Conservation (phyloP, 2,888 invertebrate species). For the Dendrolimus pini region DNA sequence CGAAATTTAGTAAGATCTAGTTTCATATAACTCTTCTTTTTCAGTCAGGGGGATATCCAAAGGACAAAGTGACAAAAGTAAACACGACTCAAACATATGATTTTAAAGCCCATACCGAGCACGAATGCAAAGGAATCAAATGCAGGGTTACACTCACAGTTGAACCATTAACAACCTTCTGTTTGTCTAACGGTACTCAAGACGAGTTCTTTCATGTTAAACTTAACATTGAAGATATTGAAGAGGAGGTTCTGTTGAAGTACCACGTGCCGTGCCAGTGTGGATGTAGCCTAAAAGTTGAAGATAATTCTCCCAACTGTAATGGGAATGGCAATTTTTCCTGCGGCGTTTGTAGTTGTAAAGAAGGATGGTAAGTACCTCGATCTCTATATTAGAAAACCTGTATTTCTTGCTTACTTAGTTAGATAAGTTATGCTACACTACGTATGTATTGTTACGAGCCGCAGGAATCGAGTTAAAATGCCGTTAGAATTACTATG, state of each 20-base stretch:
- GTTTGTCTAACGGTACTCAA: conserved; percentile 23
- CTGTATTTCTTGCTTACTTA: too few relatives aligned
- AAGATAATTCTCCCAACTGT: conserved; percentile 55
- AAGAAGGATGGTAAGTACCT: conserved; percentile 45
- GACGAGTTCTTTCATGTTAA: conserved; percentile 32
- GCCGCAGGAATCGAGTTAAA: too few relatives aligned
- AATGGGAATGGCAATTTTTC: conserved; percentile 65
- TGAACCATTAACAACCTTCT: conserved; percentile 30
- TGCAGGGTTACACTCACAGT: conserved; percentile 28
- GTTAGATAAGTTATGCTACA: too few relatives aligned
- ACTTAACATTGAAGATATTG: conserved; percentile 27
- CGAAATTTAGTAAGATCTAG: too few relatives aligned
- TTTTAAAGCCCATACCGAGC: conserved; percentile 12
- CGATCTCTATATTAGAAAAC: too few relatives aligned
- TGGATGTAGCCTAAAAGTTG: conserved; percentile 34
- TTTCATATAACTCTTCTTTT: neutral
- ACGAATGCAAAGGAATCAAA: conserved; percentile 16
- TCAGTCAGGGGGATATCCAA: neutral
- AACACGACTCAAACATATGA: conserved; percentile 31
- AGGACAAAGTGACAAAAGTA: conserved; percentile 14
- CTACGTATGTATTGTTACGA: too few relatives aligned
- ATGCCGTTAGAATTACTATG: too few relatives aligned
- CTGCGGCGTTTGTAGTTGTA: conserved; percentile 80
- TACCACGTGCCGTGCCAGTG: conserved; percentile 57
- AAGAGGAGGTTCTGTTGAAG: conserved; percentile 30